Conservation (phyloP, 30 jellyfish, hydroid and myxozoan species). For the Haliclystus octoradiatus region DNA sequence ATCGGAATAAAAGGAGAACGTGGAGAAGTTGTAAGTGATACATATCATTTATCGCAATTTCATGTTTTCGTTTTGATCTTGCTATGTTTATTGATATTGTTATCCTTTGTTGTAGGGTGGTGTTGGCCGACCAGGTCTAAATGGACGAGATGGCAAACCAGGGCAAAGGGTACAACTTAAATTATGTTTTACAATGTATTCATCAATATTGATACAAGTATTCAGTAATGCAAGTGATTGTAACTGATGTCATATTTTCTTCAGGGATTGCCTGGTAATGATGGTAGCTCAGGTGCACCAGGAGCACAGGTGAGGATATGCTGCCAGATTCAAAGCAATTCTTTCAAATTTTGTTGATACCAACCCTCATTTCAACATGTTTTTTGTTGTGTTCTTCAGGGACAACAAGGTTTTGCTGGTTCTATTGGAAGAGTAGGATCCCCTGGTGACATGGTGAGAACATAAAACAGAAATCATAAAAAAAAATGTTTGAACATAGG, state of each 20-base stretch:
- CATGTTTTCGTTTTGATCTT: no score
- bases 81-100: no score
- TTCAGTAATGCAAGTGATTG: no score
- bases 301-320: conserved; percentile 43
- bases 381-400: conserved; percentile 22
- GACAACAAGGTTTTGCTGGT: conserved; percentile 67
- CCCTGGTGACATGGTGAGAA: conserved; percentile 62
- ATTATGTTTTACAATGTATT: no score
- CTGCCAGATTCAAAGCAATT: no score
- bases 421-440: conserved; percentile 84
- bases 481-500: background rate
- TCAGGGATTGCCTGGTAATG: conserved; percentile 58
- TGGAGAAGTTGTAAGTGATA: conserved; percentile 41
- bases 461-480: background rate
- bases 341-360: background rate
- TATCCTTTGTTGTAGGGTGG: no score
- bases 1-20: conserved; percentile 40
- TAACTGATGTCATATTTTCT: background rate
- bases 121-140: no score
- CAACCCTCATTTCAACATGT: background rate
- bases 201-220: no score
- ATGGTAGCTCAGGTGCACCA: conserved; percentile 45
- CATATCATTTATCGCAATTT: no score
- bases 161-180: no score
- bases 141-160: conserved; percentile 66